Base-by-base conservation (phyloP, 2,888 invertebrate genomes). In the Parasteatoda lunata region DNA sequence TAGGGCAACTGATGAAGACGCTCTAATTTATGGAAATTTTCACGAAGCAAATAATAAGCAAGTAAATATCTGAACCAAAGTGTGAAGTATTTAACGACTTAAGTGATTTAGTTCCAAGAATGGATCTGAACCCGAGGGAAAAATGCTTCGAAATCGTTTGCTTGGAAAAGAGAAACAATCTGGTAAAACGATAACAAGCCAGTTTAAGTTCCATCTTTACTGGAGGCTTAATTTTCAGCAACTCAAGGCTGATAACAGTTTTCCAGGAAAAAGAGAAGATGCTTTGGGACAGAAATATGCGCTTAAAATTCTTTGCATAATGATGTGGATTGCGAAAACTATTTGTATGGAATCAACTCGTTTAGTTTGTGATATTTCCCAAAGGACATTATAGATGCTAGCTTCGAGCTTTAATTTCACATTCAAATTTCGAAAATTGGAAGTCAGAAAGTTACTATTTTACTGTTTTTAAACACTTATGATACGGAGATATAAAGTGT, bases 1-100 rank as follows among this genome's bases (percentile, higher is more conserved):
- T 52, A 59, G 65, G 79, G 68, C 71, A 68, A 83, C 65, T 70
- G 72, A 83, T 71, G 66, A 69, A 77, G 66, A 83, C 72, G 52
- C 71, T 72, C 66, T 83, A 77, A 83, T 83, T 83, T 72, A 70
- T 65, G 52, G 52, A 64, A 83, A 83, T 65, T 77, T 83, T 75
- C 45, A 0, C 11, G 47, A 49, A 47, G 64, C 6, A 66, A 75
- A 75, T 69, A 69, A 68, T 75, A 68, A 65, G 68, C 68, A 15
- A 30, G 65, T 15, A 59, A 52, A 77, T 68, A 54, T 64, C 59
- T 11, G 52, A 66, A 65, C 47, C 59, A 59, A 64, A 80, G 72
- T 73, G 65, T 69, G 81, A 75, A 84, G 78, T 72, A 64, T 72
- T 84, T 84, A 84, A 84, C 78, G 84, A 84, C 84, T 84, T 84